A percentile compares a stretch with the other conserved stretches of the same genome.
Conservation (phyloP, 2,888 invertebrate species). For the Conomelus anceps region DNA sequence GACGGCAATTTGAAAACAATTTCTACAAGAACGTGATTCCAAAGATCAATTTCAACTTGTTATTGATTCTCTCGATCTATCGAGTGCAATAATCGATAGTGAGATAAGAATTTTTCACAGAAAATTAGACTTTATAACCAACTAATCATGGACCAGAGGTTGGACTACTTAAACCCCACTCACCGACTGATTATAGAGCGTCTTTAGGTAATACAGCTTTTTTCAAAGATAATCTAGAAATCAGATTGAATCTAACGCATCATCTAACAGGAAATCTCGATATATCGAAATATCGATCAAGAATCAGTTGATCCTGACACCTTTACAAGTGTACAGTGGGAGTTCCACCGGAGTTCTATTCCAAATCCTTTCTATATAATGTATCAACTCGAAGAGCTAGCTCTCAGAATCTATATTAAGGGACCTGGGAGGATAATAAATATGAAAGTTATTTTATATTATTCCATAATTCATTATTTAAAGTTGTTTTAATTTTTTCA, state of each 20-base stretch:
- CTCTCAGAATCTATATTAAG: no score
- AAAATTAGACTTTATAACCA: background rate
- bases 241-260: background rate
- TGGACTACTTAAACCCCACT: background rate
- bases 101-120: background rate
- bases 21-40: background rate
- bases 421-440: no score
- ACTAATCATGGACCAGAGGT: no score
- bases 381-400: no score
- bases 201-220: background rate
- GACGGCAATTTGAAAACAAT: background rate
- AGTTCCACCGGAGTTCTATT: no score
- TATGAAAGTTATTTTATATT: no score
- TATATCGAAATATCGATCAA: no score
- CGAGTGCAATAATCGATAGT: background rate
- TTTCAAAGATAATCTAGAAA: background rate
- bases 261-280: background rate
- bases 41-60: background rate
- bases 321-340: background rate
- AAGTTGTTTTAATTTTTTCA: no score
- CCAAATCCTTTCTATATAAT: no score
- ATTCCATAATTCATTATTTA: no score
- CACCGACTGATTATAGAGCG: background rate
- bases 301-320: background rate
- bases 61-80: background rate